Conservation (phyloP, 2,888 invertebrate species). For the Tholera decimalis region DNA sequence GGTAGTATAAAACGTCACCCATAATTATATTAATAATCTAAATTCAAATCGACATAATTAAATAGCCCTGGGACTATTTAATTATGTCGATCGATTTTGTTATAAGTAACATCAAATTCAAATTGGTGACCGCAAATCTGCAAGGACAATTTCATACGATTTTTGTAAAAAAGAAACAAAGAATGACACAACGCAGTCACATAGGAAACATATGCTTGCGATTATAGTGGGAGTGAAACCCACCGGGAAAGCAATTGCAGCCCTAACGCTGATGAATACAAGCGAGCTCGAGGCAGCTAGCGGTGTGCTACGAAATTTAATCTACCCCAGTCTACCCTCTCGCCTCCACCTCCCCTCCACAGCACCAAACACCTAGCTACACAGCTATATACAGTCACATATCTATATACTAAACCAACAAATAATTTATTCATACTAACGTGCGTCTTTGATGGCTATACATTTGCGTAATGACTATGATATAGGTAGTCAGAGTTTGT, state of each 20-base stretch:
- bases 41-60: not conserved
- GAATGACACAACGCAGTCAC: conserved; percentile 15
- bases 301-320: conserved; percentile 88
- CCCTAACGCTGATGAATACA: conserved; percentile 87
- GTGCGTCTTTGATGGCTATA: conserved; percentile 70
- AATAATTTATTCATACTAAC: conserved; percentile 84
- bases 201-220: conserved; percentile 37
- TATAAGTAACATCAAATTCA: too few species aligned
- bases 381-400: conserved; percentile 64
- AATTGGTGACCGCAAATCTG: not conserved
- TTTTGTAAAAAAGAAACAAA: conserved; percentile 10
- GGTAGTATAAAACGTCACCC: not conserved
- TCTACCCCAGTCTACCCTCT: conserved; percentile 88
- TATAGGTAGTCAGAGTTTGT: conserved; percentile 72
- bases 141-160: not conserved
- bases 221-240: conserved; percentile 73
- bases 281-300: conserved; percentile 81
- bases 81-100: too few species aligned
- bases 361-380: conserved; percentile 64
- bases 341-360: conserved; percentile 65
- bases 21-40: not conserved
- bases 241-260: conserved; percentile 83
- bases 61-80: not conserved
- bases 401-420: conserved; percentile 54
- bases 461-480: conserved; percentile 64